Percentiles rank a stretch among this genome's conserved stretches.
phyloP scores from a whole-genome alignment of 2,888 invertebrate genomes.

The Hololepta plana region DNA sequence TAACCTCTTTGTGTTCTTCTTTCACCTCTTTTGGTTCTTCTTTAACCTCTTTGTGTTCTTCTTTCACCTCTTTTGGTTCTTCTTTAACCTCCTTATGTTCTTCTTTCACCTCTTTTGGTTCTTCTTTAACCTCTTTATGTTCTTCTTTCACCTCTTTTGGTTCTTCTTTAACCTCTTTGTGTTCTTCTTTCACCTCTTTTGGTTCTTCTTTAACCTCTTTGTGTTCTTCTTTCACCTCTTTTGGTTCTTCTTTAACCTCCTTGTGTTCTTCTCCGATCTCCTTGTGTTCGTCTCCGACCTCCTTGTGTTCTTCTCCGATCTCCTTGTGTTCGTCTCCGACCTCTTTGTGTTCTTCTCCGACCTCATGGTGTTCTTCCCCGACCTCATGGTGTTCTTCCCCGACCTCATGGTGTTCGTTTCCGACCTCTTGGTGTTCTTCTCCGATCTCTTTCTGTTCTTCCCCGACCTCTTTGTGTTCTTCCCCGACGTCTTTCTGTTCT shows the following conservation, averaged over 20 bases:
- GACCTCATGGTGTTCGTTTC: slow-evolving; percentile 5
- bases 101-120: slow-evolving; percentile 10
- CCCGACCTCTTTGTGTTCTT: slow-evolving; percentile 11
- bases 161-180: slow-evolving; percentile 6
- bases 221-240: slow-evolving; percentile 7
- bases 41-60: slow-evolving; percentile 11
- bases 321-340: slow-evolving; percentile 6
- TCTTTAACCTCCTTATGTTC: slow-evolving; percentile 10
- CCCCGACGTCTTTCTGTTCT: slow-evolving; percentile 3
- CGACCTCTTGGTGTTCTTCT: slow-evolving; percentile 11
- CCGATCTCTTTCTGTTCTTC: slow-evolving; percentile 10
- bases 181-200: slow-evolving; percentile 6
- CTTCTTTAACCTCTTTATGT: slow-evolving; percentile 12
- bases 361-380: slow-evolving; percentile 5
- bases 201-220: slow-evolving; percentile 7
- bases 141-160: slow-evolving; percentile 6
- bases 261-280: not conserved
- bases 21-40: slow-evolving; percentile 11
- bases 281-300: no score
- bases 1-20: slow-evolving; percentile 11
- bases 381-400: not conserved
- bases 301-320: slow-evolving; percentile 6
- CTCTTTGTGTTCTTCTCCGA: slow-evolving; percentile 7
- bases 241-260: slow-evolving; percentile 5
- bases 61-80: slow-evolving; percentile 3